Evolutionary conservation across 2,888 invertebrate genomes (phyloP).

Genomic region (Noctua janthe): DNA sequence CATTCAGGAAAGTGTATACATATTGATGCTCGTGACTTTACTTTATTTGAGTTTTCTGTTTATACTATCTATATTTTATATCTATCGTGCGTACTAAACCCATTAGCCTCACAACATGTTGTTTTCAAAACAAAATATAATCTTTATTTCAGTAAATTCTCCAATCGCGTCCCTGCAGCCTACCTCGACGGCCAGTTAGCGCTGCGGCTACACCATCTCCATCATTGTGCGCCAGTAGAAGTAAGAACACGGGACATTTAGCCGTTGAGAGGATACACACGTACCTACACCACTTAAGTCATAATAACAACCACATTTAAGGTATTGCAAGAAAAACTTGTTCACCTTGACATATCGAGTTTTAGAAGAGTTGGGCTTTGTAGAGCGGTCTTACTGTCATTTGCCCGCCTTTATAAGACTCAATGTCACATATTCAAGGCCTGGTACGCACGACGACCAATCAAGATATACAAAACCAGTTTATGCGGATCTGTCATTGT

Average conservation of each 20-base stretch:
- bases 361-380: not conserved
- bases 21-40: not conserved
- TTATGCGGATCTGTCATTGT: no score
- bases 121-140: slow-evolving; percentile 50
- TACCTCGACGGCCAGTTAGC: slow-evolving; percentile 90
- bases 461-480: no score
- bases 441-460: no score
- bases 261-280: slow-evolving; percentile 44
- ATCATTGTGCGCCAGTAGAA: slow-evolving; percentile 80
- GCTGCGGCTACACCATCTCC: slow-evolving; percentile 84
- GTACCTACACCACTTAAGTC: not conserved
- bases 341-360: not conserved
- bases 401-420: not conserved
- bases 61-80: not conserved
- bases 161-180: slow-evolving; percentile 86
- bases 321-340: not conserved
- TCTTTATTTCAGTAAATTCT: slow-evolving; percentile 80
- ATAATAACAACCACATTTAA: not conserved
- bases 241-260: slow-evolving; percentile 57
- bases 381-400: not conserved
- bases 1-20: no score
- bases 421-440: not conserved
- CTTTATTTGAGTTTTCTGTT: not conserved
- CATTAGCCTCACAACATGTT: slow-evolving; percentile 22
- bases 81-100: no score